phyloP scores from a whole-genome alignment of 1,140 invertebrate species.

The Arctopsyche grandis region DNA sequence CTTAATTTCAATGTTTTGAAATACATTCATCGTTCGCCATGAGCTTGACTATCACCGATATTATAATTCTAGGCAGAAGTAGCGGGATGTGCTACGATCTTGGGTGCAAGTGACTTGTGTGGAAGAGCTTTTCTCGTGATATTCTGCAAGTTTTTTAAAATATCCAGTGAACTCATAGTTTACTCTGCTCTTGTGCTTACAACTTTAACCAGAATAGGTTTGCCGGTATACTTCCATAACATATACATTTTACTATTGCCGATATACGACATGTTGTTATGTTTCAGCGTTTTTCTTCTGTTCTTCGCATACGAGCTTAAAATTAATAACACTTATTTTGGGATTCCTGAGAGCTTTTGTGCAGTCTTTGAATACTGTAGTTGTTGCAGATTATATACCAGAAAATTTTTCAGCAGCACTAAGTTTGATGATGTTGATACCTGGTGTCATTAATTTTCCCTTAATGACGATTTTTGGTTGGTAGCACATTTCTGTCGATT shows the following conservation, averaged over 20 bases:
- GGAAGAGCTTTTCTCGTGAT: constrained; percentile 19
- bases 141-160: constrained; percentile 16
- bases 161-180: not conserved
- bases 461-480: too few relatives aligned
- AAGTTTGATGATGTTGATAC: not conserved
- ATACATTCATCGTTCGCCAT: too few relatives aligned
- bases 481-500: too few relatives aligned
- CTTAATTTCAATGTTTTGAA: constrained; percentile 4
- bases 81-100: not conserved
- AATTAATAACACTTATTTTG: not conserved
- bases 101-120: constrained; percentile 7
- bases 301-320: not conserved
- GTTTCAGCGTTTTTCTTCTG: constrained; percentile 24
- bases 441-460: too few relatives aligned
- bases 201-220: constrained; percentile 13
- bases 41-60: too few relatives aligned
- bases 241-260: too few relatives aligned
- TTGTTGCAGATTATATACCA: constrained; percentile 7
- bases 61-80: constrained; percentile 11
- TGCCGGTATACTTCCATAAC: too few relatives aligned
- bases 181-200: not conserved
- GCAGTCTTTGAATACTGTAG: not conserved
- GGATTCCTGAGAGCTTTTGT: constrained; percentile 22
- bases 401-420: constrained; percentile 24
- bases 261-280: too few relatives aligned